These are phyloP conservation scores for Monochamus saltuarius DNA, from an alignment of 1,140 invertebrate species.

Conservation along the genomic window DNA sequence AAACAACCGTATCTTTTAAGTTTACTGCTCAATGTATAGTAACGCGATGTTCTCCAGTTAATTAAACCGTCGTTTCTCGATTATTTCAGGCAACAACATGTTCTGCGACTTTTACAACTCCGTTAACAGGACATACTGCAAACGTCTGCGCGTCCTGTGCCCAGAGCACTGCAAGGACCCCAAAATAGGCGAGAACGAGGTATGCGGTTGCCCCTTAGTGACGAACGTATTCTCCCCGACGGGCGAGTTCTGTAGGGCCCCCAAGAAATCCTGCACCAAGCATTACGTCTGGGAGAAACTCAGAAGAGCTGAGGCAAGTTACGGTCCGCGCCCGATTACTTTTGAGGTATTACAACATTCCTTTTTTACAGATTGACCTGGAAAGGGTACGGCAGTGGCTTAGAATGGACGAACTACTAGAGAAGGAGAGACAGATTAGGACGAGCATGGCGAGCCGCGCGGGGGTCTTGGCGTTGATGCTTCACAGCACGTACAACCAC, in stretches of 20 bases:
- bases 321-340: neutral
- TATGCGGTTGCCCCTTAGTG: conserved; percentile 90
- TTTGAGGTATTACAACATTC: neutral
- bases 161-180: conserved; percentile 98
- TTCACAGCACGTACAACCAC: conserved; percentile 94
- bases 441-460: conserved; percentile 84
- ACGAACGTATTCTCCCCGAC: conserved; percentile 78
- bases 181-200: conserved; percentile 79
- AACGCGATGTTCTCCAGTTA: too few relatives aligned
- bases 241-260: conserved; percentile 79
- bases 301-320: conserved; percentile 74
- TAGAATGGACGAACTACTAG: conserved; percentile 92
- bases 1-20: too few relatives aligned
- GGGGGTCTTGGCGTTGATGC: conserved; percentile 87
- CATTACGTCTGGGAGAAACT: conserved; percentile 97
- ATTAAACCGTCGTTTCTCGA: neutral
- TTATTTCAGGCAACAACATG: conserved; percentile 67
- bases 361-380: conserved; percentile 61
- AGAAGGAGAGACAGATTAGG: conserved; percentile 89
- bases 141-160: conserved; percentile 90
- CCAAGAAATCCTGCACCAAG: conserved; percentile 88
- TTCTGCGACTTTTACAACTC: conserved; percentile 98
- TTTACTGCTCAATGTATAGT: too few relatives aligned
- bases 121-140: conserved; percentile 90
- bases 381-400: conserved; percentile 83